Base-by-base conservation (phyloP, 2,113 vertebrate species). In the Piprites chloris region DNA sequence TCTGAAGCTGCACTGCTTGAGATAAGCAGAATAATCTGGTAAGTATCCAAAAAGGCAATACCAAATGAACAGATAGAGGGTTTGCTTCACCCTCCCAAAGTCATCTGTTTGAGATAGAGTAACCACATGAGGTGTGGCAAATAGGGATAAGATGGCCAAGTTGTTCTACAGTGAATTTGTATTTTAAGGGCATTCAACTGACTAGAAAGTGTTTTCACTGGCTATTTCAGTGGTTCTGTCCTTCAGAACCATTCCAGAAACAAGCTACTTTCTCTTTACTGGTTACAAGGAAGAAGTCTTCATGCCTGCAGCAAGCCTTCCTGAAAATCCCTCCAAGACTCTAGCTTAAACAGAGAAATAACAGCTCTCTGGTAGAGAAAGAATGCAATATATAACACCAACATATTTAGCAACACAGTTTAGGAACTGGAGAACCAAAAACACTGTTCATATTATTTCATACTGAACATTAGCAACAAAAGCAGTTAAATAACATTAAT, bases 1-100 rank as follows among this genome's bases (percentile, higher is more conserved):
- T 78, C 33, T 56, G 61, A 41, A 91, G 76, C 93, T 95, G 95
- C 44, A 82, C 44, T 76, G 17, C 68, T 71, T 65, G 35, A 93
- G 95, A 96, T 97, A 97, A 96, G 65, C 32, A 88, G 47, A 94
- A 93, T 68, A 88, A 93, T 73, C 47, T 90, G 82, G 65, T 72
- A 83, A 44, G 33, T 11, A 67, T 85, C 90, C 93, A 94, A 76
- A 87, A 87, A 68, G 39, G 58, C 94, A 96, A 83, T 15, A 91
- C 87, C 52, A 89, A 95, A 46, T 37, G 28, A 83, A 88, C 9
- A 94, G 94, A 97, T 96, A 95, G 0, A 59, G 52, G 30, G 61
- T 26, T 93, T 85, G 24, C 47, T 86, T 77, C 68, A 63, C 84
- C 68, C 93, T 96, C 84, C 92, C 53, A 39, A 79, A 89, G 35